A percentile compares a stretch with the other conserved stretches of the same genome.
Conservation (phyloP, 1,140 invertebrate species). For the Drosophila mojavensis region DNA sequence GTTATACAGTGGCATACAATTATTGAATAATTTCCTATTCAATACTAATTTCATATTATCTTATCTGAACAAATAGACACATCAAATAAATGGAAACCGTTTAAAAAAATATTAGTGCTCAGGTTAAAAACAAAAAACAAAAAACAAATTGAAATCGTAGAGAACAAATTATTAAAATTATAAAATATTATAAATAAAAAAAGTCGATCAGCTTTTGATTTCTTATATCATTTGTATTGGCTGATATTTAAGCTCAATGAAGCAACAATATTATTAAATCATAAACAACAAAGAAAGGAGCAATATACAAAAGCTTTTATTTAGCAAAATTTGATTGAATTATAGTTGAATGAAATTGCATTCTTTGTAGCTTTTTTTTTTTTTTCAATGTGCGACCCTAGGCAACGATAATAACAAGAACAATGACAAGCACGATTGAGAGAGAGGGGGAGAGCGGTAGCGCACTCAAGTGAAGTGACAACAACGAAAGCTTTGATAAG, state of each 20-base stretch:
- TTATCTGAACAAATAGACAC: no score
- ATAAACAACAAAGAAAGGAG: neutral
- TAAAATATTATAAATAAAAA: no score
- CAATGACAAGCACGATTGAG: neutral
- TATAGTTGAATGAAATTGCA: constrained; percentile 48
- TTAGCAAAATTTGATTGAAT: constrained; percentile 37
- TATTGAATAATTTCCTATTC: neutral
- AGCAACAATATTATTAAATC: neutral
- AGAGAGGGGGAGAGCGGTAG: neutral
- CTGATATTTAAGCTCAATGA: neutral
- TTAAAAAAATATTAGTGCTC: no score
- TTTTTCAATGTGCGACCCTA: constrained; percentile 51
- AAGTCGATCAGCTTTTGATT: no score
- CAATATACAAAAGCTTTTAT: neutral
- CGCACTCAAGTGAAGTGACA: constrained; percentile 37
- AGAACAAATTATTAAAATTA: no score
- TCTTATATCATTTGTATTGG: no score
- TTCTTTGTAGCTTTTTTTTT: constrained; percentile 58
- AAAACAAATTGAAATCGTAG: no score
- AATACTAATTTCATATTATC: no score
- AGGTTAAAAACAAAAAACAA: no score
- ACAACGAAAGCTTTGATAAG: constrained; percentile 69
- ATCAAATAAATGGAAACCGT: no score
- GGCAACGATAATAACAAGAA: constrained; percentile 46
- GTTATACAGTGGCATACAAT: constrained; percentile 21